phyloP scores from a whole-genome alignment of 2,888 invertebrate species.

The Andrena camellia region DNA sequence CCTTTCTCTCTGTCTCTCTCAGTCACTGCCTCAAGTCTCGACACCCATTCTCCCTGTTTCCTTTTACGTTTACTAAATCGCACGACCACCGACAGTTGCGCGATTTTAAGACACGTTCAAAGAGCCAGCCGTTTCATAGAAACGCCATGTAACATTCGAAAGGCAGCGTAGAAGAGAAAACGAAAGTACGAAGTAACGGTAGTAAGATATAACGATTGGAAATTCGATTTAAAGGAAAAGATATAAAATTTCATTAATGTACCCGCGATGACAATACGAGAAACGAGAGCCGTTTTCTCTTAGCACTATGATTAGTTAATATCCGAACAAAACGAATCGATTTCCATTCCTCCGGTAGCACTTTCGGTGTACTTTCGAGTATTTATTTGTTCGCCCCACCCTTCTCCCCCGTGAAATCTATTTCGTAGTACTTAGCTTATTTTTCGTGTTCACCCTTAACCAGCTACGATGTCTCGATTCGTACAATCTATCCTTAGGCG shows the following conservation, averaged over 20 bases:
- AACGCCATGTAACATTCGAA: constrained; percentile 46
- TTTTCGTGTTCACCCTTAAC: constrained; percentile 61
- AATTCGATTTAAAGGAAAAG: background rate
- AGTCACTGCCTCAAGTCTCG: background rate
- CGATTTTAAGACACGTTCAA: constrained; percentile 66
- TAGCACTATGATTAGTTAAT: constrained; percentile 35
- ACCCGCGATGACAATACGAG: background rate
- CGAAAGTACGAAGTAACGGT: background rate
- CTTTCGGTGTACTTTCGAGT: constrained; percentile 71
- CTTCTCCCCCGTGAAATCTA: constrained; percentile 40
- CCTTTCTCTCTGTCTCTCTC: background rate
- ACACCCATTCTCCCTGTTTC: background rate
- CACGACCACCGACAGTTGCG: constrained; percentile 5
- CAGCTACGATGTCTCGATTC: constrained; percentile 57
- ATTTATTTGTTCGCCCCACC: constrained; percentile 36
- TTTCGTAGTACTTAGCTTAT: constrained; percentile 56
- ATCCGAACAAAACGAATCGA: constrained; percentile 42
- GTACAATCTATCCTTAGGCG: constrained; percentile 76
- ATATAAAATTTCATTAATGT: constrained; percentile 38
- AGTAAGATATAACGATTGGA: constrained; percentile 9
- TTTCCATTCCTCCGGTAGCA: constrained; percentile 51
- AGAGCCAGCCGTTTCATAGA: constrained; percentile 55
- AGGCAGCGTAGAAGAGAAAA: constrained; percentile 14
- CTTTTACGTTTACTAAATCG: constrained; percentile 43
- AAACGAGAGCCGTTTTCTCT: constrained; percentile 21